Evolutionary conservation across 2,888 invertebrate genomes (phyloP).

Genomic region (Synanthedon vespiformis): DNA sequence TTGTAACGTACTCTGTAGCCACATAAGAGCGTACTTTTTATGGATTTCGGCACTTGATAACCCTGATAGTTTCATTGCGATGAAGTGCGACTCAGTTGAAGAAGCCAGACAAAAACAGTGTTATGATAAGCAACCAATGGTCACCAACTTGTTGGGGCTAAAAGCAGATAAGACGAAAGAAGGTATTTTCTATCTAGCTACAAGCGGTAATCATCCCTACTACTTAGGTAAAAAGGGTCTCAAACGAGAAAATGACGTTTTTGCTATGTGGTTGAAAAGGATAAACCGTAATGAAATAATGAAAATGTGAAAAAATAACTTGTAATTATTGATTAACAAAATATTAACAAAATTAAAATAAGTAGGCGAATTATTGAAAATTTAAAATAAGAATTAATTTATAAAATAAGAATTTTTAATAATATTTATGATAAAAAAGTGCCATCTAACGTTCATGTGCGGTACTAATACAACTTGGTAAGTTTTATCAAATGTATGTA

Average conservation of each 20-base stretch:
- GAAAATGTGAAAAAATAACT: background rate
- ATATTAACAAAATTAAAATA: too few relatives aligned
- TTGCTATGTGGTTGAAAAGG: background rate
- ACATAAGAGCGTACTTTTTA: slow-evolving; percentile 14
- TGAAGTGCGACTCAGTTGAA: slow-evolving; percentile 24
- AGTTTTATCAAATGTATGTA: too few relatives aligned
- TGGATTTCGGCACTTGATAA: slow-evolving; percentile 20
- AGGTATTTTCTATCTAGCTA: slow-evolving; percentile 27
- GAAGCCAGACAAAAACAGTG: slow-evolving; percentile 21
- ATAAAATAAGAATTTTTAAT: too few relatives aligned
- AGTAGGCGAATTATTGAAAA: too few relatives aligned
- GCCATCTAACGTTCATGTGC: too few relatives aligned
- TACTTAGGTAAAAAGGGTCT: slow-evolving; percentile 40
- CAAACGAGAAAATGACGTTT: slow-evolving; percentile 24
- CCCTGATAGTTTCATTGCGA: slow-evolving; percentile 17
- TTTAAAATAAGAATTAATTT: too few relatives aligned
- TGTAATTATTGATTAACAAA: background rate
- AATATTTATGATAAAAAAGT: too few relatives aligned
- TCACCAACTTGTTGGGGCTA: slow-evolving; percentile 18
- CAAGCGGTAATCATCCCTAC: slow-evolving; percentile 32
- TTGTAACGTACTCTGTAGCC: slow-evolving; percentile 21
- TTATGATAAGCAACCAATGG: slow-evolving; percentile 16
- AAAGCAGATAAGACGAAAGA: slow-evolving; percentile 16
- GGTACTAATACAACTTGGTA: too few relatives aligned
- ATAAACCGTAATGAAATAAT: background rate